Percentiles rank a stretch among this genome's conserved stretches.
These are phyloP conservation scores for Otocyon megalotis DNA, from an alignment of 2,113 vertebrate genomes.

Conservation along the genomic window DNA sequence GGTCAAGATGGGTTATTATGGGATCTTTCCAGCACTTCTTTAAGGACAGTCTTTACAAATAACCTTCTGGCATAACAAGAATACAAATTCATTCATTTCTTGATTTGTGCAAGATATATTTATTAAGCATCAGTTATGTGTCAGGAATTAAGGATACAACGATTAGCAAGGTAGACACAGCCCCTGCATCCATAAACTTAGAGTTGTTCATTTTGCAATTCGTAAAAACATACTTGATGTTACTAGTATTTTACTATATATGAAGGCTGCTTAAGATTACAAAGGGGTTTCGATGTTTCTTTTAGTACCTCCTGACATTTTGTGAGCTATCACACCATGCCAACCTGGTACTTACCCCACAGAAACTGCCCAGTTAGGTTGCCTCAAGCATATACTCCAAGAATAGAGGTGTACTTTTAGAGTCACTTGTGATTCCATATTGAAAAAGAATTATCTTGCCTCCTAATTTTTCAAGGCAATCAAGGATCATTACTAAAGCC, in stretches of 20 bases:
- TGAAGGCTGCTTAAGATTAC: neutral
- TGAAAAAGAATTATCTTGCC: neutral
- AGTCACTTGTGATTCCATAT: neutral
- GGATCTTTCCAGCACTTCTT: neutral
- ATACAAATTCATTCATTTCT: neutral
- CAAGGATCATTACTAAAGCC: neutral
- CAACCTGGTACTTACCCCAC: neutral
- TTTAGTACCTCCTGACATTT: neutral
- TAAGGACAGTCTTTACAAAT: neutral
- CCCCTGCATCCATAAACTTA: neutral
- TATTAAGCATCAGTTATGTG: neutral
- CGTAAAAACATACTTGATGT: conserved; percentile 1
- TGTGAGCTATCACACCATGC: neutral
- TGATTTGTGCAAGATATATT: neutral
- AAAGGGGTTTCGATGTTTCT: neutral
- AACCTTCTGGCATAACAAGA: neutral
- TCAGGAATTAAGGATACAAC: neutral
- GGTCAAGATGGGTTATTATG: neutral
- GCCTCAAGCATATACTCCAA: neutral
- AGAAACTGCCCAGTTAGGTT: neutral
- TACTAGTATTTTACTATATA: neutral
- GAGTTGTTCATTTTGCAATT: neutral
- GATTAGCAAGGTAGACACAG: neutral
- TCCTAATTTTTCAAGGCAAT: neutral
- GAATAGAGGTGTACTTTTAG: neutral